A percentile compares a stretch with the other conserved stretches of the same genome.
phyloP scores from a whole-genome alignment of 2,888 invertebrate genomes.

The Cetonia aurata region DNA sequence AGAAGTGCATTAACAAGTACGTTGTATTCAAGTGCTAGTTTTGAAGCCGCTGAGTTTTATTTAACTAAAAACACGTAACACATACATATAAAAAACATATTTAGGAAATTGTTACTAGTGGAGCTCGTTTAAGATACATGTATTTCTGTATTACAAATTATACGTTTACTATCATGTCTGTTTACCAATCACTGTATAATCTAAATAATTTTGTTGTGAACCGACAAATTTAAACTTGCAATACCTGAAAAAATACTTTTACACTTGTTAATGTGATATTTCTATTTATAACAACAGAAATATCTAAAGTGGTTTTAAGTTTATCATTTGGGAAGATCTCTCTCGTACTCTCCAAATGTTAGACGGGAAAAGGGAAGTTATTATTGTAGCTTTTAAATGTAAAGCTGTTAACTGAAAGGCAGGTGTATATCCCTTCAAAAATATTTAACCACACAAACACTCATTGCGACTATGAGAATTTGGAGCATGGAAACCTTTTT shows the following conservation, averaged over 20 bases:
- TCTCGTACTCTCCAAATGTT: conserved; percentile 13
- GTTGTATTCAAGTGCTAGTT: too few relatives aligned
- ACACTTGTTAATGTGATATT: background rate
- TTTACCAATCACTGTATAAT: too few relatives aligned
- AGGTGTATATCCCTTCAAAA: conserved; percentile 23
- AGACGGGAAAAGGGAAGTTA: conserved; percentile 12
- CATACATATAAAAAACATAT: too few relatives aligned
- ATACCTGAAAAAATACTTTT: background rate
- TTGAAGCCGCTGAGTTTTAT: too few relatives aligned
- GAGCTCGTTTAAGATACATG: too few relatives aligned
- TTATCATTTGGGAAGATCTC: conserved; percentile 19
- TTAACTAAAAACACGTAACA: too few relatives aligned
- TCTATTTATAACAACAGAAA: background rate
- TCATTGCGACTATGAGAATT: conserved; percentile 2
- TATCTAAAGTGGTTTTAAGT: conserved; percentile 22
- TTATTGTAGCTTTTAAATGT: conserved; percentile 29
- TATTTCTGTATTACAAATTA: too few relatives aligned
- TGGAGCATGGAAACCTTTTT: too few relatives aligned
- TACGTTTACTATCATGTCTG: too few relatives aligned
- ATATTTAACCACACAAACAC: conserved; percentile 21
- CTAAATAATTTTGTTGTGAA: too few relatives aligned
- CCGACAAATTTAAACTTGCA: background rate
- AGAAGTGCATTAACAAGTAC: too few relatives aligned
- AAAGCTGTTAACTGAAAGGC: conserved; percentile 34
- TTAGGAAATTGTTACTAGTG: too few relatives aligned